phyloP scores from a whole-genome alignment of 2,888 invertebrate genomes.

The Neria commutata region DNA sequence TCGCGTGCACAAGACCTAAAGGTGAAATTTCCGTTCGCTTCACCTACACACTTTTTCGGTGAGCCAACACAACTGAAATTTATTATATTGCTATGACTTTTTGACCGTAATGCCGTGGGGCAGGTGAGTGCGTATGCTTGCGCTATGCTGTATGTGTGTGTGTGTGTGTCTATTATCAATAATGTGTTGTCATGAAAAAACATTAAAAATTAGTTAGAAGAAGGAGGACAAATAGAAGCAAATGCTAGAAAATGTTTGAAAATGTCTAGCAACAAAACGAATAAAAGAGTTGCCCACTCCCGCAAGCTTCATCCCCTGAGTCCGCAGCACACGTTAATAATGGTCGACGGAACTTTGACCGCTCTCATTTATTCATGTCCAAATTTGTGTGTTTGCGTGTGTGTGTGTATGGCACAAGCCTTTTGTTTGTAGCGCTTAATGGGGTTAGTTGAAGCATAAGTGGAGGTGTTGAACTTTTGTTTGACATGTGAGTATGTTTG shows the following conservation, averaged over 20 bases:
- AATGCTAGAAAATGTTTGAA: background rate
- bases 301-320: background rate
- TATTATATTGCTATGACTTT: too few relatives aligned
- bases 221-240: too few relatives aligned
- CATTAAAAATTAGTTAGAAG: too few relatives aligned
- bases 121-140: background rate
- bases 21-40: too few relatives aligned
- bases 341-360: too few relatives aligned
- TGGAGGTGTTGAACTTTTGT: background rate
- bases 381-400: background rate
- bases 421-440: background rate
- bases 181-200: background rate
- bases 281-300: background rate
- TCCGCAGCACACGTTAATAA: background rate
- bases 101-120: too few relatives aligned
- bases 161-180: constrained; percentile 6
- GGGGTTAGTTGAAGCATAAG: background rate
- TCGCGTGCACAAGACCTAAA: too few relatives aligned
- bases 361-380: too few relatives aligned
- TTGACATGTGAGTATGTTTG: background rate
- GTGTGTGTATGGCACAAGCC: background rate
- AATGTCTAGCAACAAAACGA: background rate
- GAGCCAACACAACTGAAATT: too few relatives aligned
- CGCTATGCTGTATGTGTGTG: background rate
- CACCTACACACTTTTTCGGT: too few relatives aligned